Conservation (phyloP, 2,797 vertebrate genomes). For the Apodemus agrarius region DNA sequence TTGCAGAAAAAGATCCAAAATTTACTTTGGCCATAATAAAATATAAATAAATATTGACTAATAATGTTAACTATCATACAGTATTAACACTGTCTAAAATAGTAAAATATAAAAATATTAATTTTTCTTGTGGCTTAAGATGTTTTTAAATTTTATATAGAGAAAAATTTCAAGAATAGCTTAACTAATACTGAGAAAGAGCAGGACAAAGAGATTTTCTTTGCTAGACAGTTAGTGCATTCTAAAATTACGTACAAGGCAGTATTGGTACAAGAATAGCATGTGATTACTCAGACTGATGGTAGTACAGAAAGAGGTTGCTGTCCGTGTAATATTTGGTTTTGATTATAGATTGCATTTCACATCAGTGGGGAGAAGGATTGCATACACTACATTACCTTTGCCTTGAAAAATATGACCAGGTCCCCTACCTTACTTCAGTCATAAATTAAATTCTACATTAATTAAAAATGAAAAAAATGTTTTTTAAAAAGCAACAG, state of each 20-base stretch:
- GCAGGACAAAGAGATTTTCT: background rate
- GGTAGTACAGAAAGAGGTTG: background rate
- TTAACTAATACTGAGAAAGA: background rate
- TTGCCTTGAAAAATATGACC: background rate
- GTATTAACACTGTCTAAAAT: background rate
- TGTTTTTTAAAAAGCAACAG: conserved; percentile 1
- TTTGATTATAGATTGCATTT: background rate
- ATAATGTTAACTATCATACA: conserved; percentile 10
- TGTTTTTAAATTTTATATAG: conserved; percentile 31
- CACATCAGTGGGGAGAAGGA: background rate
- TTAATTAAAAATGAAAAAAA: conserved; percentile 34
- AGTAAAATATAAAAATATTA: background rate
- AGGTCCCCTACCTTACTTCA: background rate
- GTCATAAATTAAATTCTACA: background rate
- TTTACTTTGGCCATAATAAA: background rate
- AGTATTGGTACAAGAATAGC: background rate
- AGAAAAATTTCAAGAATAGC: conserved; percentile 8
- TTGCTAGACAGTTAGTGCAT: background rate
- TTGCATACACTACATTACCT: background rate
- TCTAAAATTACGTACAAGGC: background rate
- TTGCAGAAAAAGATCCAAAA: background rate
- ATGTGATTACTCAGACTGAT: background rate
- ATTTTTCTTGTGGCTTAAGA: conserved; percentile 40
- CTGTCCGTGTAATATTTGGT: background rate
- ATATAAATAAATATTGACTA: conserved; percentile 15